Evolutionary conservation across 2,797 vertebrate genomes (phyloP), one percentile per base, ranked within the genome.

Genomic region (Poeciliopsis infans): DNA sequence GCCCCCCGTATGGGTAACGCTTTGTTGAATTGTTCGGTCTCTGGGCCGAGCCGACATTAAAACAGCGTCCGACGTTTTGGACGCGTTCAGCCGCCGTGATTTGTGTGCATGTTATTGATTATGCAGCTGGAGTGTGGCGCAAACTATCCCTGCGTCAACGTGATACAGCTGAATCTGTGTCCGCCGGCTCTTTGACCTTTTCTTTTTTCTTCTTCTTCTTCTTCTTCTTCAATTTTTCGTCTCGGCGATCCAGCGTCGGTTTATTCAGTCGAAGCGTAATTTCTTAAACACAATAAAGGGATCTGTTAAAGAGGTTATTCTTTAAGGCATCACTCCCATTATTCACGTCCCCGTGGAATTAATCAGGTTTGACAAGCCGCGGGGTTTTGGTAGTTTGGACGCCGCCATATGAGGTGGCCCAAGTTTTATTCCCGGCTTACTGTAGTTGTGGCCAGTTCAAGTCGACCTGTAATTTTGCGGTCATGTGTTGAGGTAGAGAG

Each of bases 61-160:
- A 31, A 79, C 70, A 69, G 20, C 5, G 51, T 75, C 28, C 39
- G 46, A 64, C 23, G 66, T 5, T 76, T 76, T 41, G 2, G 81
- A 90, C 47, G 41, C 82, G 80, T 72, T 75, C 66, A 83, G 81
- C 82, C 71, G 79, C 53, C 46, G 83, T 82, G 79, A 86, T 89
- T 72, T 80, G 81, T 76, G 85, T 80, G 85, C 90, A 70, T 83
- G 88, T 86, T 90, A 91, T 90, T 86, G 90, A 91, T 93, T 78
- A 89, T 51, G 84, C 83, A 81, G 83, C 82, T 53, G 80, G 77
- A 88, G 81, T 80, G 57, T 83, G 84, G 89, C 89, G 87, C 90
- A 82, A 88, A 87, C 85, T 85, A 43, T 39, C 76, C 75, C 33
- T 68, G 74, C 76, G 79, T 76, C 74, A 59, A 66, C 79, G 53